Evolutionary conservation across 1,140 invertebrate genomes (phyloP).

Genomic region (Neelides sp.): DNA sequence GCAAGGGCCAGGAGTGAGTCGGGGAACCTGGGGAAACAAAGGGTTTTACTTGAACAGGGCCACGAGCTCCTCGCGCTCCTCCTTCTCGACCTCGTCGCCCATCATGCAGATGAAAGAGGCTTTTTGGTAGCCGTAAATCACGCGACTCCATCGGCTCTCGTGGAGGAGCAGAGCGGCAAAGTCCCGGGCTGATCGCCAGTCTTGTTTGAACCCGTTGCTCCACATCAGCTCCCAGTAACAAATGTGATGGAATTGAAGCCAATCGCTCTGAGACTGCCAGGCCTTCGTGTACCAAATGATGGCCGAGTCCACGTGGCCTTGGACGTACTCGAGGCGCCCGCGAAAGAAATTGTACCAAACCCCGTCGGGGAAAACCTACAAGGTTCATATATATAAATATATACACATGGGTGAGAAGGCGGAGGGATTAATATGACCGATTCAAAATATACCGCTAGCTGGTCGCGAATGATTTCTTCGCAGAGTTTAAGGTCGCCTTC

Average conservation of each 20-base stretch:
- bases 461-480: constrained; percentile 54
- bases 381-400: background rate
- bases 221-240: constrained; percentile 94
- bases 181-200: constrained; percentile 57
- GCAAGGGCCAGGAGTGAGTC: constrained; percentile 31
- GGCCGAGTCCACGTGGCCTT: constrained; percentile 61
- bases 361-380: constrained; percentile 59
- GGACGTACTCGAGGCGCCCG: constrained; percentile 67
- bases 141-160: constrained; percentile 79
- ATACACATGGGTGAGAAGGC: background rate
- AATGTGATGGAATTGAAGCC: constrained; percentile 88
- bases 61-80: constrained; percentile 41
- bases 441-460: constrained; percentile 45
- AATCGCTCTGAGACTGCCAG: constrained; percentile 68
- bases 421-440: background rate
- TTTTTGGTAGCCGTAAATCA: constrained; percentile 80
- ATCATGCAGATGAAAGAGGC: constrained; percentile 66
- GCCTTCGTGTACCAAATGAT: constrained; percentile 45
- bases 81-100: constrained; percentile 42
- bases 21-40: too few relatives aligned
- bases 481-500: constrained; percentile 65
- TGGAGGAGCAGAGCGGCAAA: constrained; percentile 58
- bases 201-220: constrained; percentile 56
- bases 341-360: constrained; percentile 88
- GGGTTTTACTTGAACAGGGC: constrained; percentile 48